Base-by-base conservation (phyloP, 1,140 invertebrate genomes). In the Caenorhabditis briggsae region DNA sequence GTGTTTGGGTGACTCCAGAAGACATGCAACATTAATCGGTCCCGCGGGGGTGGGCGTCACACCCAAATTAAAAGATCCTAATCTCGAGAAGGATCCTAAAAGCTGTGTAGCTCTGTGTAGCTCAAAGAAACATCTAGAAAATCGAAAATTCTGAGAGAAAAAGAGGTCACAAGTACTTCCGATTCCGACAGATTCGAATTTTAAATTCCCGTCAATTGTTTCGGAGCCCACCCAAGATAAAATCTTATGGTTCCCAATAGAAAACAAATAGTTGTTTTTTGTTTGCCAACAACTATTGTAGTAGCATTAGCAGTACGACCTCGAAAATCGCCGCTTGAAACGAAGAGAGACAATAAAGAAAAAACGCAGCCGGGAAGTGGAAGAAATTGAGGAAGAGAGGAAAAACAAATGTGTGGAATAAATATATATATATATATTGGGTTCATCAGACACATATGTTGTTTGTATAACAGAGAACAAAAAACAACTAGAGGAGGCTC, bases 1-100 rank as follows among this genome's bases (percentile, higher is more conserved):
- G 8, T 23, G 46, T 18, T 43, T n/a, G n/a, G n/a, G 46, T 12
- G n/a, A 50, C 20, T 25, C 18, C 41, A 70, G 33, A 23, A 41
- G 70, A 78, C 70, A 78, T 78, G 70, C 70, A 78, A 78, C 70
- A 78, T 78, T 78, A 78, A 78, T 78, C 70, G 70, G 70, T 78
- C 70, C 70, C 70, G 46, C 11, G 70, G 70, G 70, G 46, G n/a
- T n/a, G n/a, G 61, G 16, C 18, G 6, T n/a, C 25, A 16, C 9
- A 12, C 25, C 46, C 46, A 78, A 78, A 78, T 78, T 78, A 78
- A 78, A 78, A 78, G 70, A 78, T 78, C n/a, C 43, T 48, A 78
- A 78, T 78, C 70, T 78, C 41, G 41, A 33, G 2, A n/a, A 53
- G 25, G 59, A 61, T 61, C 59, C 59, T 61, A 61, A 61, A 61